phyloP scores from a whole-genome alignment of 2,113 vertebrate species.

The Tachuris rubrigastra region DNA sequence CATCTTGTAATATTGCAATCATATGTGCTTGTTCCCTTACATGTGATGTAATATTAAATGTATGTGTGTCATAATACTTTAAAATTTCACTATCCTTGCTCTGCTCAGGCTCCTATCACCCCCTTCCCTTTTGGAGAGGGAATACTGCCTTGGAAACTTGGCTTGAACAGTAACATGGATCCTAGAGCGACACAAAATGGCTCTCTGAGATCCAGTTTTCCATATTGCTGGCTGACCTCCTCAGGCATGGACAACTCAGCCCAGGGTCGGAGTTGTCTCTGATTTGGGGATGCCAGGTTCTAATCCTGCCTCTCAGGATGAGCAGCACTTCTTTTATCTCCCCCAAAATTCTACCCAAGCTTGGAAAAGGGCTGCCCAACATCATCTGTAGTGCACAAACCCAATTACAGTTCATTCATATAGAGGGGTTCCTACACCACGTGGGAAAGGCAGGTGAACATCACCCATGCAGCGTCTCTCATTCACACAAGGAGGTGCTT shows the following conservation, averaged over 20 bases:
- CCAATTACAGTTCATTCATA: background rate
- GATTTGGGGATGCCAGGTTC: background rate
- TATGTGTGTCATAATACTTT: constrained; percentile 58
- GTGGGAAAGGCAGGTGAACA: background rate
- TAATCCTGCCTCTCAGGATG: background rate
- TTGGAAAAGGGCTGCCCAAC: background rate
- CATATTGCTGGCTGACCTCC: background rate
- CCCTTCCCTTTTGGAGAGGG: background rate
- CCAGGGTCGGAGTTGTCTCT: background rate
- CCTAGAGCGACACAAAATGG: background rate
- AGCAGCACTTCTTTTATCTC: background rate
- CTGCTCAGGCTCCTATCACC: background rate
- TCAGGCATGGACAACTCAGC: background rate
- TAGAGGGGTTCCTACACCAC: background rate
- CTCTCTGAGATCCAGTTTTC: background rate
- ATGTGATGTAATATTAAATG: constrained; percentile 60
- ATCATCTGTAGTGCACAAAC: background rate
- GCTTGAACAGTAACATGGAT: background rate
- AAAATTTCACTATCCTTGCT: background rate
- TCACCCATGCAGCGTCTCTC: background rate
- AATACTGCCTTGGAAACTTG: background rate
- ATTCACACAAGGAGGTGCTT: background rate
- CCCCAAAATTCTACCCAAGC: background rate
- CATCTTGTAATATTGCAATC: constrained; percentile 32
- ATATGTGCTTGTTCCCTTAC: constrained; percentile 43